Base-by-base conservation (phyloP, 2,888 invertebrate genomes). In the Campopleginae sp. region DNA sequence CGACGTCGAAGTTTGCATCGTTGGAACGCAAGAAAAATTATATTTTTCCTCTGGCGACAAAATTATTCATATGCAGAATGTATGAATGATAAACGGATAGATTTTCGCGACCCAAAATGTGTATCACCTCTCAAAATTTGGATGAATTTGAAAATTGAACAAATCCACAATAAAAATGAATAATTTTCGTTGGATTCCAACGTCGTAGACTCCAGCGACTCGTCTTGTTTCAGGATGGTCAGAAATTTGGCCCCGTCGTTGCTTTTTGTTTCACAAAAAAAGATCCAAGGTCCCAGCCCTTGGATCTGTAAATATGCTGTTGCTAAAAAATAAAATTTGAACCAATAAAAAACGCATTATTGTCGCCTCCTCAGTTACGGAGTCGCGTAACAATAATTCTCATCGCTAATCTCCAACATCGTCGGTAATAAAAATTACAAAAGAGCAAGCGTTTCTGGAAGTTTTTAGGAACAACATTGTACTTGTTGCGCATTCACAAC, bases 381-480 rank as follows among this genome's bases (percentile, higher is more conserved):
- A 17, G 33, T 17, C 2, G 19, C 42, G 23, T 42, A 65, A 33
- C 71, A 51, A 66, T 44, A 77, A 70, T 58, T 58, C 12, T 27
- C 27, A 27, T 27, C 27, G 27, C 5, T 58, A 27, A 58, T 58
- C 58, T 14, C 27, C 27, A 58, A 58, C 5, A 6, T 58, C 14
- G 0, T 58, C 1, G 14, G 27, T 3, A 51, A 42, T 3, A 42
- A 42, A 12, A 63, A 38, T 61, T 81, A 44, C n/a, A 38, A 61
- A 61, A 63, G 10, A 58, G n/a, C n/a, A n/a, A 70, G 17, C 70
- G n/a, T 70, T 81, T 27, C 31, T 63, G 48, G 54, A 80, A 80
- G 54, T 42, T 58, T 65, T 65, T n/a, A 81, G 54, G 66, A 75
- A 75, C 61, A 48, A 61, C 44, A 19, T 27, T 33, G 31, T 27